These are phyloP conservation scores for Lytechinus variegatus DNA, from an alignment of 35 echinoderm and acorn worm genomes.

Conservation along the genomic window DNA sequence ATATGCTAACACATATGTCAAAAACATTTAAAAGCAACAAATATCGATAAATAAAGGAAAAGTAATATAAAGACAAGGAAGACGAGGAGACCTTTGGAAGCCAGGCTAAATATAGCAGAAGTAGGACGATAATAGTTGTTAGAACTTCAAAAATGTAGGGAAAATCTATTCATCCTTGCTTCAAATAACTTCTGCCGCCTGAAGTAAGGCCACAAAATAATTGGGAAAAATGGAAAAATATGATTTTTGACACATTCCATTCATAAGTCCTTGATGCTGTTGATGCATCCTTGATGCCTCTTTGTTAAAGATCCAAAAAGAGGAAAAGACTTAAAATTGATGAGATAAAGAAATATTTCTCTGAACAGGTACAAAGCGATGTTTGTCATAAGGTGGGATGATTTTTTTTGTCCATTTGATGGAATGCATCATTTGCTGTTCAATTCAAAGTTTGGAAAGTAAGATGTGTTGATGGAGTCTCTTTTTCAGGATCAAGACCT, in stretches of 20 bases:
- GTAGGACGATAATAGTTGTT: too few species aligned
- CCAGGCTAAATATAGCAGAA: too few species aligned
- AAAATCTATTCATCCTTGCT: neutral
- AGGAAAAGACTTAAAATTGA: neutral
- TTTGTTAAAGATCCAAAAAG: neutral
- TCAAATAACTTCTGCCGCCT: neutral
- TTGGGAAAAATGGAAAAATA: neutral
- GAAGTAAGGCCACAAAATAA: neutral
- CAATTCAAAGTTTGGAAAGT: neutral
- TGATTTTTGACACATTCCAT: neutral
- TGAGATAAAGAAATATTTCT: neutral
- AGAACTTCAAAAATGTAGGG: too few species aligned
- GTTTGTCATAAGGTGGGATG: neutral
- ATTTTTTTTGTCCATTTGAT: neutral
- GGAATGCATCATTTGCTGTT: neutral
- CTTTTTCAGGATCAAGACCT: neutral
- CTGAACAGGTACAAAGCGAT: neutral
- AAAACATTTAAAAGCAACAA: too few species aligned
- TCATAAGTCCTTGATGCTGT: neutral
- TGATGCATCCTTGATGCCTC: neutral
- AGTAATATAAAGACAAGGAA: too few species aligned
- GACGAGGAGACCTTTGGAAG: too few species aligned
- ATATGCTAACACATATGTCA: too few species aligned
- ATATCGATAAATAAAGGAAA: too few species aligned
- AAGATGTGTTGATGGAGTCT: neutral